Conservation (phyloP, 2,113 vertebrate genomes). For the Cyphomyrus discorhynchus region DNA sequence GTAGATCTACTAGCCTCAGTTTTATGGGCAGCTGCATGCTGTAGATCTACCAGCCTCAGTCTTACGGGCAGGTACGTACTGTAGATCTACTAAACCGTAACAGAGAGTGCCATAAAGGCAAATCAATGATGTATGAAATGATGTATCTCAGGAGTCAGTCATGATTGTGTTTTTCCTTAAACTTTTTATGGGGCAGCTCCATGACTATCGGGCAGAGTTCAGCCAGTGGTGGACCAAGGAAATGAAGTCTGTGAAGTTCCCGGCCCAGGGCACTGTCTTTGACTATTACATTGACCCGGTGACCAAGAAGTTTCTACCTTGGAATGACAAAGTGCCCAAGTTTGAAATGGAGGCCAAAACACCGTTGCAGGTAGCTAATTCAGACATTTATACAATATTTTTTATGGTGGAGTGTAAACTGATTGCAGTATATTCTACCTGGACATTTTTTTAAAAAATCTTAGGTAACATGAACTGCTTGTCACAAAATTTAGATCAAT, state of each 20-base stretch:
- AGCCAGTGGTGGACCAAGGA: constrained; percentile 67
- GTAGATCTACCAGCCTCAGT: background rate
- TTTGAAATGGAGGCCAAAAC: constrained; percentile 55
- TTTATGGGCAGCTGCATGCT: background rate
- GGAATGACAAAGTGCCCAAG: constrained; percentile 59
- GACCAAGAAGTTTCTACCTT: constrained; percentile 52
- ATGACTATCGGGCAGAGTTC: constrained; percentile 63
- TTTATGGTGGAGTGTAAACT: background rate
- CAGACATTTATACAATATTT: background rate
- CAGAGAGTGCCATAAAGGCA: background rate
- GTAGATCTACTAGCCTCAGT: background rate
- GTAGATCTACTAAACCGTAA: background rate
- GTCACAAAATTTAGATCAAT: background rate
- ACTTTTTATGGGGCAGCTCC: constrained; percentile 43
- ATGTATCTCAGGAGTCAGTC: background rate
- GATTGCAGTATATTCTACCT: background rate
- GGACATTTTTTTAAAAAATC: background rate
- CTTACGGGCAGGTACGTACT: background rate
- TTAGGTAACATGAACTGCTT: background rate
- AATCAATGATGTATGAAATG: background rate
- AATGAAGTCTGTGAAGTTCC: constrained; percentile 66
- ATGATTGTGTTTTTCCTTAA: background rate
- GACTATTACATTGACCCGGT: constrained; percentile 63
- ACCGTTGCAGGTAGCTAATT: constrained; percentile 57
- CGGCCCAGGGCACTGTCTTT: constrained; percentile 62